Conservation (phyloP, 1,140 invertebrate species). For the Reticulitermes speratus region DNA sequence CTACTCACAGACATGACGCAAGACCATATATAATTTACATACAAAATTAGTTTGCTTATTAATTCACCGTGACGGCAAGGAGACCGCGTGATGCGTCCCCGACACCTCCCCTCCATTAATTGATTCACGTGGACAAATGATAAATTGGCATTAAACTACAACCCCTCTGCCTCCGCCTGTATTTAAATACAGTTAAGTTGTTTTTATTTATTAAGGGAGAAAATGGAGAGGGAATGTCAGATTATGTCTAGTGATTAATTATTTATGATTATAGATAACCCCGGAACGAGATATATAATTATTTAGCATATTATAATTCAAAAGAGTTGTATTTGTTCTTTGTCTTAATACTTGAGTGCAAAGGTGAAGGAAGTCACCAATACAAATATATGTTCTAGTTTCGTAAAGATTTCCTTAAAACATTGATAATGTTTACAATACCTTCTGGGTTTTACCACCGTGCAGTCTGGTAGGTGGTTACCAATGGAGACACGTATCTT, state of each 20-base stretch:
- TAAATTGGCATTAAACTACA: background rate
- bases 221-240: background rate
- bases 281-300: background rate
- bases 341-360: background rate
- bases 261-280: background rate
- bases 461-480: too few species aligned
- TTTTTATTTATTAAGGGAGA: background rate
- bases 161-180: background rate
- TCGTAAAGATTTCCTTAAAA: too few species aligned
- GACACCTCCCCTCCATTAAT: conserved; percentile 1
- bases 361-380: background rate
- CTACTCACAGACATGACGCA: background rate
- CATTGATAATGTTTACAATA: too few species aligned
- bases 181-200: background rate
- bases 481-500: too few species aligned
- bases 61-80: background rate
- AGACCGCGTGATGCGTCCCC: background rate
- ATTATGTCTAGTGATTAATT: background rate
- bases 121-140: conserved; percentile 14
- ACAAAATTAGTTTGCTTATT: conserved; percentile 7
- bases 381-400: too few species aligned
- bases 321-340: background rate
- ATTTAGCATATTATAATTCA: background rate
- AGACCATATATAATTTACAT: background rate
- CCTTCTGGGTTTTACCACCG: too few species aligned